Base-by-base conservation (phyloP, 2,113 vertebrate species). In the Papio anubis region DNA sequence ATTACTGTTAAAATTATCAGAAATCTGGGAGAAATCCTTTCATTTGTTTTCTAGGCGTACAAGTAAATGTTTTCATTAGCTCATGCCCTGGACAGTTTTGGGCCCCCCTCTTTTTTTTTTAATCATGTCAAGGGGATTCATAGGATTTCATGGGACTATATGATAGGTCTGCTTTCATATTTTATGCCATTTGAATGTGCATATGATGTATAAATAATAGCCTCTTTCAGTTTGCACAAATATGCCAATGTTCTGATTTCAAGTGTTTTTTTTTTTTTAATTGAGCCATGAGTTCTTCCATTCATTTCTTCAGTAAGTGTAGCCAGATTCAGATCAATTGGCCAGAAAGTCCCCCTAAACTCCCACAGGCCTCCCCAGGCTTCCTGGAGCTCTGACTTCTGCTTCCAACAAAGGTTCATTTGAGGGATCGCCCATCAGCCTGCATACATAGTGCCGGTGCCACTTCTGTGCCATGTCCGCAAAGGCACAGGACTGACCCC, bases 31-130 rank as follows among this genome's bases (percentile, higher is more conserved):
- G 52, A 27, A 8, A 61, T 16, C 13, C 6, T 79, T 80, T 48
- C 12, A 25, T 38, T 73, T 17, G 45, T 86, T 84, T 73, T 66
- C 81, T 73, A 64, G 27, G 30, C 6, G 0, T 85, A 13, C 4
- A 55, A 79, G 48, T 81, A 66, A 90, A 68, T 68, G 48, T 64
- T 83, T 92, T 84, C 6, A 68, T 66, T 83, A 88, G 38, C 27
- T 38, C 16, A 35, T 25, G 20, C 18, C 14, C 14, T n/a, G 40
- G 57, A 75, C 64, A 76, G 25, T 52, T 45, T 40, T 3, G 8
- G 20, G 23, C 48, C 11, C 12, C 40, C 30, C 16, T 57, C 57
- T 55, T 38, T 27, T 32, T 30, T 30, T 48, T 11, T 20, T 30
- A 84, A 50, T 83, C 9, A 38, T 38, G 55, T 70, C 48, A 23